Conservation (phyloP, 2,888 invertebrate genomes). For the Matsumyia berberina region DNA sequence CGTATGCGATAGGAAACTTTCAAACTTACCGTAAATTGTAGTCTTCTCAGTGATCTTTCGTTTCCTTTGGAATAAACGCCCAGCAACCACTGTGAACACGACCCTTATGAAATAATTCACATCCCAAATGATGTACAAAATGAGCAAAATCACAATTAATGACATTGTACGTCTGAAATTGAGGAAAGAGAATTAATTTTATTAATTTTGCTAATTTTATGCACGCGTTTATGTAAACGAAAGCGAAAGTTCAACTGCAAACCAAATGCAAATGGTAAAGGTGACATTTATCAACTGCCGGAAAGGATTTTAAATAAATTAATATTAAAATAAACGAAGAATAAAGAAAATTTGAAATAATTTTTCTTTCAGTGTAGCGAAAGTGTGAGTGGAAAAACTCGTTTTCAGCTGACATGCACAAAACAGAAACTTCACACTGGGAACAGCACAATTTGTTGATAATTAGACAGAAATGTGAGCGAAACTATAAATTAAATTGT, state of each 20-base stretch:
- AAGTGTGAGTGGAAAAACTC: neutral
- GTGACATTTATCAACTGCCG: too few species aligned
- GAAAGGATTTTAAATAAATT: too few species aligned
- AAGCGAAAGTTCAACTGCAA: slow-evolving; percentile 21
- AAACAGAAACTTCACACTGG: too few species aligned
- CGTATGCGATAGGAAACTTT: neutral
- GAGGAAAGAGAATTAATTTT: slow-evolving; percentile 7
- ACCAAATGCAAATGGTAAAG: slow-evolving; percentile 4
- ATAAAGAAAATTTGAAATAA: too few species aligned
- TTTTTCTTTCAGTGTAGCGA: too few species aligned
- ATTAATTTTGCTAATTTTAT: slow-evolving; percentile 1
- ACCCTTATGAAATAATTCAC: slow-evolving; percentile 92
- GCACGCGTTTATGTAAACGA: slow-evolving; percentile 4
- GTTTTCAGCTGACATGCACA: neutral
- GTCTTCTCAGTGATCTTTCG: slow-evolving; percentile 89
- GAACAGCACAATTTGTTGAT: too few species aligned
- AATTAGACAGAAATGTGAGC: too few species aligned
- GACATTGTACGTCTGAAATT: slow-evolving; percentile 79
- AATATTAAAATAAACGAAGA: too few species aligned
- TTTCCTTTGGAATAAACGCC: slow-evolving; percentile 89
- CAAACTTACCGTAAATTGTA: slow-evolving; percentile 89
- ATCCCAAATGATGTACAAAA: slow-evolving; percentile 90
- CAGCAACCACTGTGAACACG: slow-evolving; percentile 88
- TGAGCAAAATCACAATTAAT: slow-evolving; percentile 80
- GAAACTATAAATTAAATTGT: neutral